Evolutionary conservation across 1,140 invertebrate genomes (phyloP).

Genomic region (Eriosoma lanigerum): DNA sequence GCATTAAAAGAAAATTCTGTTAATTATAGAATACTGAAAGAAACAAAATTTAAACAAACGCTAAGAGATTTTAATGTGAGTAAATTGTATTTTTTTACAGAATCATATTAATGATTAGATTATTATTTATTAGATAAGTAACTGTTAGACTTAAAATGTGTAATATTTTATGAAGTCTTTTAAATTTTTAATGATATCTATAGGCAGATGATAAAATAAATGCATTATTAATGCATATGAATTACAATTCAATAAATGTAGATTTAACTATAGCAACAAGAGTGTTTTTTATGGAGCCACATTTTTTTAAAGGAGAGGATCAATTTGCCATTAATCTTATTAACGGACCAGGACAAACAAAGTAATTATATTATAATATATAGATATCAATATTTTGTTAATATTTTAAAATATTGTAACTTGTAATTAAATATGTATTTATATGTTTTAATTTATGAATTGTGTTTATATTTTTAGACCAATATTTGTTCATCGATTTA

Average conservation of each 20-base stretch:
- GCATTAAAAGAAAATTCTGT: slow-evolving; percentile 68
- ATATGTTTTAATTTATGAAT: no score
- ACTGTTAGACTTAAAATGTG: no score
- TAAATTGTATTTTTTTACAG: no score
- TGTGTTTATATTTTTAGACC: neutral
- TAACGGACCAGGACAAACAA: slow-evolving; percentile 78
- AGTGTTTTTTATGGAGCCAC: slow-evolving; percentile 75
- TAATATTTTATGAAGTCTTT: no score
- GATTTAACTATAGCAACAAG: slow-evolving; percentile 80
- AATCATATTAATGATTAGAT: no score
- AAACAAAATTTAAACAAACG: slow-evolving; percentile 60
- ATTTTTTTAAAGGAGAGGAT: slow-evolving; percentile 73
- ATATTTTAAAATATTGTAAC: no score
- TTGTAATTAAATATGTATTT: no score
- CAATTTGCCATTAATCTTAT: slow-evolving; percentile 76
- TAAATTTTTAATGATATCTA: slow-evolving; percentile 11
- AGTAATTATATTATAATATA: slow-evolving; percentile 58
- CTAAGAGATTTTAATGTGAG: slow-evolving; percentile 64
- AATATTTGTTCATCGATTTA: slow-evolving; percentile 5
- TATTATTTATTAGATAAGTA: no score
- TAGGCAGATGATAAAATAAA: slow-evolving; percentile 60
- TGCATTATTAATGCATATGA: slow-evolving; percentile 69
- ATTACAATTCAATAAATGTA: slow-evolving; percentile 72
- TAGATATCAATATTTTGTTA: slow-evolving; percentile 64
- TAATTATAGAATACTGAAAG: slow-evolving; percentile 58